A percentile compares a stretch with the other conserved stretches of the same genome.
Conservation (phyloP, 2,888 invertebrate genomes). For the Lithophane leautieri region DNA sequence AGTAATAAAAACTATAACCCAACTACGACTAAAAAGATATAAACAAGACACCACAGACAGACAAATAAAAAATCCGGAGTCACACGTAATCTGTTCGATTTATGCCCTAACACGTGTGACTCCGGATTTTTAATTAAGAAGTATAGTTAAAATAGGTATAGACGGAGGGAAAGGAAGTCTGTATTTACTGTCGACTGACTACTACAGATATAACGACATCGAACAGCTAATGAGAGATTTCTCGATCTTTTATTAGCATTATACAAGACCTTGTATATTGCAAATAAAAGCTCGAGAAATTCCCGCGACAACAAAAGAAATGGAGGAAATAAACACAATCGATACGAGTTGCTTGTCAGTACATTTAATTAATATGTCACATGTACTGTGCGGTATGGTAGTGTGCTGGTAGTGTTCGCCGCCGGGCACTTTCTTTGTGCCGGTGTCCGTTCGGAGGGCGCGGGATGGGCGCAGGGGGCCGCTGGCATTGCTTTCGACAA, state of each 20-base stretch:
- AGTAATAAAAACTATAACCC: too few relatives aligned
- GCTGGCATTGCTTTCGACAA: not conserved
- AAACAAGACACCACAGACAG: too few relatives aligned
- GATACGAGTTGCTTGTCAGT: not conserved
- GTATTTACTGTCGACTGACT: not conserved
- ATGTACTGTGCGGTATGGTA: not conserved
- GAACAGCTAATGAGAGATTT: not conserved
- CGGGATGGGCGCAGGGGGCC: not conserved
- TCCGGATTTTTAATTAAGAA: too few relatives aligned
- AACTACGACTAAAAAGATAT: too few relatives aligned
- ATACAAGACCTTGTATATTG: not conserved
- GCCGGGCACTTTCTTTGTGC: conserved; percentile 10
- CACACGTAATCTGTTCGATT: too few relatives aligned
- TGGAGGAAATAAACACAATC: conserved; percentile 15
- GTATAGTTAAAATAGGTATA: not conserved
- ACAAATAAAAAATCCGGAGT: too few relatives aligned
- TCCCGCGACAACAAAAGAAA: not conserved
- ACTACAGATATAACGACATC: not conserved
- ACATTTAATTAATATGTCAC: conserved; percentile 43
- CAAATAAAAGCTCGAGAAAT: too few relatives aligned
- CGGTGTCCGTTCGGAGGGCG: not conserved
- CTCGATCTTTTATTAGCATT: not conserved
- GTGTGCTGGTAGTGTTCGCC: not conserved
- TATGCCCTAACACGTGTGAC: too few relatives aligned
- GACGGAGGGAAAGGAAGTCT: not conserved